A percentile compares a stretch with the other conserved stretches of the same genome.
These are phyloP conservation scores for Coenonympha arcania DNA, from an alignment of 2,888 invertebrate genomes.

Conservation along the genomic window DNA sequence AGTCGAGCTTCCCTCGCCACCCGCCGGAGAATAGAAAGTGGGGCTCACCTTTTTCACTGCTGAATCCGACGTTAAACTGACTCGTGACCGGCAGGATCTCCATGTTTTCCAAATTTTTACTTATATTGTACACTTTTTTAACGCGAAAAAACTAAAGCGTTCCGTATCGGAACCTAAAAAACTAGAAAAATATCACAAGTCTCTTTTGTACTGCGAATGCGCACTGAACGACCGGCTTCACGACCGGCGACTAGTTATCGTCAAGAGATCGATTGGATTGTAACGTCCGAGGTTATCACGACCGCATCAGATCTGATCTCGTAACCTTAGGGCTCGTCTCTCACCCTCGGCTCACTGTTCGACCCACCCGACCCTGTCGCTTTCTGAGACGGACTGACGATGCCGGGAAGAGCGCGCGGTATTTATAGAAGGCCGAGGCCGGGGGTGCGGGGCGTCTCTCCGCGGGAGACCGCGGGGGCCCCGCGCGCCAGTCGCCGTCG, in stretches of 20 bases:
- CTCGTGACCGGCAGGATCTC: constrained; percentile 86
- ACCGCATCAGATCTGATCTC: constrained; percentile 73
- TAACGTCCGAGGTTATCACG: constrained; percentile 60
- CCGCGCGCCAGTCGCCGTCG: constrained; percentile 62
- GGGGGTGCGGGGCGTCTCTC: constrained; percentile 54
- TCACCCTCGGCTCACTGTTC: constrained; percentile 61
- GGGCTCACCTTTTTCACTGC: constrained; percentile 80
- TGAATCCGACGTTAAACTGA: constrained; percentile 83
- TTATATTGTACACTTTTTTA: constrained; percentile 73
- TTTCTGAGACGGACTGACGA: constrained; percentile 70
- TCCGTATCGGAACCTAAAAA: constrained; percentile 64
- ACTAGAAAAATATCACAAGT: constrained; percentile 75
- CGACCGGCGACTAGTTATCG: constrained; percentile 62
- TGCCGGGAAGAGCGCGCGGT: constrained; percentile 48
- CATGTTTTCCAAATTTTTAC: constrained; percentile 78
- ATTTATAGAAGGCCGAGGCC: constrained; percentile 66
- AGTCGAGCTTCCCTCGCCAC: constrained; percentile 52
- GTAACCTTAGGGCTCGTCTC: constrained; percentile 70
- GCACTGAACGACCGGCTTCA: constrained; percentile 60
- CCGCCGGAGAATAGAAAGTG: constrained; percentile 58
- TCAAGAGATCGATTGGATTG: constrained; percentile 66
- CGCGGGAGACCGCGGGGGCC: constrained; percentile 59
- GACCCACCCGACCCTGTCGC: constrained; percentile 71
- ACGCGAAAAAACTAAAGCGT: constrained; percentile 56
- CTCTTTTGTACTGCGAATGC: constrained; percentile 71